These are phyloP conservation scores for Charaxes varanes DNA, from an alignment of 1,140 invertebrate species.

Conservation along the genomic window DNA sequence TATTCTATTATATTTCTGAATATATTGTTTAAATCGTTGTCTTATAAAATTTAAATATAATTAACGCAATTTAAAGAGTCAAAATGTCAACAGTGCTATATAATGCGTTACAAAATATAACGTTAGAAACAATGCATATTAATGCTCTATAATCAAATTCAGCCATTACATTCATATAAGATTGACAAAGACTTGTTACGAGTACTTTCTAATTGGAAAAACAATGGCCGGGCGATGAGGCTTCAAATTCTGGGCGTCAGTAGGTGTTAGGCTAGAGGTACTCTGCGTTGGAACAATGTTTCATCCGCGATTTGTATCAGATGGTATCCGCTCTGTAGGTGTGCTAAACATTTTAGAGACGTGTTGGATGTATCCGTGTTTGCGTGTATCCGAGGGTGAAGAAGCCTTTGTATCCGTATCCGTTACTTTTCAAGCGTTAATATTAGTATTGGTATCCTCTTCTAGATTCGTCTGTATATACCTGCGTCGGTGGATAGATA, in stretches of 20 bases:
- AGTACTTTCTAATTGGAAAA: slow-evolving; percentile 19
- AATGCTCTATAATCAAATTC: slow-evolving; percentile 25
- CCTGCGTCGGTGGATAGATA: too few relatives aligned
- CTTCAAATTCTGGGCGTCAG: slow-evolving; percentile 25
- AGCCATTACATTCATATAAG: slow-evolving; percentile 20
- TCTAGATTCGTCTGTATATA: too few relatives aligned
- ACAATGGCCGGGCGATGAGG: slow-evolving; percentile 22
- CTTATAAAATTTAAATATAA: too few relatives aligned
- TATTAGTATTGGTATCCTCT: too few relatives aligned
- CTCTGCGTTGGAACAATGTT: slow-evolving; percentile 29
- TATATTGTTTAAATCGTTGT: too few relatives aligned
- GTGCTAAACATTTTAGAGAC: slow-evolving; percentile 11
- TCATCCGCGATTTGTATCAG: slow-evolving; percentile 49
- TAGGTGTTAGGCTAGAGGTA: slow-evolving; percentile 50
- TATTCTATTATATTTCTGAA: too few relatives aligned
- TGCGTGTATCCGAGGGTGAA: slow-evolving; percentile 1
- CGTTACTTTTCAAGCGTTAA: too few relatives aligned
- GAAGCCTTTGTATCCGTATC: too few relatives aligned
- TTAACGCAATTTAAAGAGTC: too few relatives aligned
- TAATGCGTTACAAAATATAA: too few relatives aligned
- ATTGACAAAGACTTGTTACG: slow-evolving; percentile 13
- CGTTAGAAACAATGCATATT: slow-evolving; percentile 5
- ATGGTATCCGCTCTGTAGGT: slow-evolving; percentile 31
- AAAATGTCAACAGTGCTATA: too few relatives aligned
- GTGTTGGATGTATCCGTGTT: not conserved